phyloP scores from a whole-genome alignment of 2,888 invertebrate species.

The Hydropsyche betteni region DNA sequence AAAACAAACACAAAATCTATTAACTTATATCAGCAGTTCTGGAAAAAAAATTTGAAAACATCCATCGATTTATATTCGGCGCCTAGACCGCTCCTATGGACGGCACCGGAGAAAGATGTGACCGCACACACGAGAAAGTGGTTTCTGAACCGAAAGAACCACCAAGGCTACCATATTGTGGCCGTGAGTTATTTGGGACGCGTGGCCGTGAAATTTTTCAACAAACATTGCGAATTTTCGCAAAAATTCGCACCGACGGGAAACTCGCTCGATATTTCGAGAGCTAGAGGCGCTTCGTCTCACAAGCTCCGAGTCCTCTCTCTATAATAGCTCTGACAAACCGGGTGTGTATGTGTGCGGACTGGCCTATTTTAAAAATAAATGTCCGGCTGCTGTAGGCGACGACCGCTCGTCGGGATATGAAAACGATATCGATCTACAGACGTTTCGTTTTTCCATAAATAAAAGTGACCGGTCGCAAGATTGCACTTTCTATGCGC shows the following conservation, averaged over 20 bases:
- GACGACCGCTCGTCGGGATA: neutral
- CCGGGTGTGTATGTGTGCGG: neutral
- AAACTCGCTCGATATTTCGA: conserved; percentile 23
- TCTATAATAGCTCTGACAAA: conserved; percentile 8
- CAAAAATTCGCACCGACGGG: conserved; percentile 14
- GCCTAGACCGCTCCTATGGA: too few species aligned
- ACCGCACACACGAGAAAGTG: neutral
- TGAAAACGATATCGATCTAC: conserved; percentile 21
- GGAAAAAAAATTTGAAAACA: too few species aligned
- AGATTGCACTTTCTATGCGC: too few species aligned
- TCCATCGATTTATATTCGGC: too few species aligned
- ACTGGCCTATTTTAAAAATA: conserved; percentile 32
- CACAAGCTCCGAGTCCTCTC: neutral
- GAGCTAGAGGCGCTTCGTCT: neutral
- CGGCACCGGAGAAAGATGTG: neutral
- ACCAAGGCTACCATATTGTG: neutral
- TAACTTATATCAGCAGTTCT: too few species aligned
- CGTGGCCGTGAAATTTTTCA: conserved; percentile 14
- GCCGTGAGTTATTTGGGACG: conserved; percentile 13
- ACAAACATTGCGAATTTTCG: conserved; percentile 18
- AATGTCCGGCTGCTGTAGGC: conserved; percentile 21
- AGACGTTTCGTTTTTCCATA: too few species aligned
- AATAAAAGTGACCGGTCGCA: too few species aligned
- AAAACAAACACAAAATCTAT: too few species aligned
- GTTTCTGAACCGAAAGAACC: neutral